A percentile compares a stretch with the other conserved stretches of the same genome.
Evolutionary conservation across 2,113 vertebrate genomes (phyloP).

Genomic region (Falco punctatus): DNA sequence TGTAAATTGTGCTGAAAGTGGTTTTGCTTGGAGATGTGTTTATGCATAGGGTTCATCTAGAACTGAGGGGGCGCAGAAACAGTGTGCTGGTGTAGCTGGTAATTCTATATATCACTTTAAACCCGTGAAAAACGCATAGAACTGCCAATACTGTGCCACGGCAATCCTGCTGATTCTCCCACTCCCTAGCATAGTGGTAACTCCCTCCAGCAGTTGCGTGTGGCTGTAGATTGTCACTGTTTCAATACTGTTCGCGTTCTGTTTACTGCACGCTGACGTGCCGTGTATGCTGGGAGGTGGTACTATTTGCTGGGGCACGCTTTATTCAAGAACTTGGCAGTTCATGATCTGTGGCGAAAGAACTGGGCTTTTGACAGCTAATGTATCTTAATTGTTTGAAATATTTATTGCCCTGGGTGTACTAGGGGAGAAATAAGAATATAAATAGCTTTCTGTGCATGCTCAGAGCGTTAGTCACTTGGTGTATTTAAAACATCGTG

Average conservation of each 20-base stretch:
- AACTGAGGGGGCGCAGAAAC: fast-evolving
- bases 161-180: not conserved
- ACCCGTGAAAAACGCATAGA: not conserved
- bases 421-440: not conserved
- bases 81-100: not conserved
- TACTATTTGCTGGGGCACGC: not conserved
- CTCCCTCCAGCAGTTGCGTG: not conserved
- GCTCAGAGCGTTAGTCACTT: conserved; percentile 16
- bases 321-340: not conserved
- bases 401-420: conserved; percentile 10
- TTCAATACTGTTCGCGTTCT: not conserved
- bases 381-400: not conserved
- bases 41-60: not conserved
- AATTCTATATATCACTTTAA: not conserved
- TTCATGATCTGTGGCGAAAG: not conserved
- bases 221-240: not conserved
- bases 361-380: not conserved
- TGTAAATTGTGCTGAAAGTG: not conserved
- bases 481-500: not conserved
- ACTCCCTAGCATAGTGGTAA: not conserved
- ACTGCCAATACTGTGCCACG: not conserved
- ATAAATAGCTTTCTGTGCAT: conserved; percentile 30
- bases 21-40: not conserved
- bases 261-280: fast-evolving
- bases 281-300: not conserved